Conservation (phyloP, 2,888 invertebrate species). For the Clusia tigrina region DNA sequence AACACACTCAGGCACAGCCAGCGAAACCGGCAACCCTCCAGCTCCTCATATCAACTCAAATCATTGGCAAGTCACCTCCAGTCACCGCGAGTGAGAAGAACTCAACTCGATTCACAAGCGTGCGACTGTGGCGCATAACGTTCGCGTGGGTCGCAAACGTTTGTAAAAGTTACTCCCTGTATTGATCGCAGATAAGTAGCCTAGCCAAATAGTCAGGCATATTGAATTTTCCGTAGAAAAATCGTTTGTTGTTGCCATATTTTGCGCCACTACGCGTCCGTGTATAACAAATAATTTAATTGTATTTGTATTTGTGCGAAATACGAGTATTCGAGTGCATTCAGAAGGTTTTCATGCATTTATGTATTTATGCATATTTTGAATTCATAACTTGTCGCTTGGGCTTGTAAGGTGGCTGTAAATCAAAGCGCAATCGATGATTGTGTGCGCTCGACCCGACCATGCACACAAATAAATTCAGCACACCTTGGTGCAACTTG, state of each 20-base stretch:
- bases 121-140: neutral
- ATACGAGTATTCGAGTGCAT: conserved; percentile 2
- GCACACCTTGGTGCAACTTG: neutral
- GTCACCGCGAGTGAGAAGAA: neutral
- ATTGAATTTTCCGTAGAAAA: neutral
- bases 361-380: conserved; percentile 56
- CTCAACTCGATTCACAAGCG: neutral
- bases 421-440: neutral
- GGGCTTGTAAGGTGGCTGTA: neutral
- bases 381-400: conserved; percentile 56
- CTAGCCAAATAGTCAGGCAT: neutral
- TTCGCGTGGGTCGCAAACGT: conserved; percentile 28
- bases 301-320: neutral
- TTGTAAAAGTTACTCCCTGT: conserved; percentile 39
- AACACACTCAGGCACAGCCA: neutral
- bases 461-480: conserved; percentile 3
- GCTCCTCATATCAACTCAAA: neutral
- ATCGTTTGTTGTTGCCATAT: neutral
- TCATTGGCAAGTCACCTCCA: neutral
- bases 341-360: conserved; percentile 13
- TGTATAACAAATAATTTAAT: neutral
- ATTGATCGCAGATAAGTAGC: conserved; percentile 35
- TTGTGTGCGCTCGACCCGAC: neutral
- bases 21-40: too few relatives aligned
- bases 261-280: too few relatives aligned